These are phyloP conservation scores for Fistularia tabacaria DNA, from an alignment of 2,797 vertebrate species.

Conservation along the genomic window DNA sequence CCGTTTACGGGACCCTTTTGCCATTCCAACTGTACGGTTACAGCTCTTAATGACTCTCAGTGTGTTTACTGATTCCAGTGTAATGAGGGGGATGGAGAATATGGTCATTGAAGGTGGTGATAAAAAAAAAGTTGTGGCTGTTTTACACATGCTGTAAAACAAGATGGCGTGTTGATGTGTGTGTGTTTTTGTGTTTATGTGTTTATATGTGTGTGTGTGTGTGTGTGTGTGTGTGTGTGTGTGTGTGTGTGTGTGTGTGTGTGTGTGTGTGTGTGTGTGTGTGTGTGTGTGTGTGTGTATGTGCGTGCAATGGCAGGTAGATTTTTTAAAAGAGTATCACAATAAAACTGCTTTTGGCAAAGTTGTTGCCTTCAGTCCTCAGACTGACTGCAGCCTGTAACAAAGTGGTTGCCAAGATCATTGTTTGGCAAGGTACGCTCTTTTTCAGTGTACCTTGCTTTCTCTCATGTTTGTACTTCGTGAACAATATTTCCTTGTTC, in stretches of 20 bases:
- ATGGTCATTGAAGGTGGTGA: conserved; percentile 50
- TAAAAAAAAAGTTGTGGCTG: conserved; percentile 58
- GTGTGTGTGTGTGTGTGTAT: neutral
- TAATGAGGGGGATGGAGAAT: conserved; percentile 67
- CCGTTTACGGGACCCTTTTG: conserved; percentile 65
- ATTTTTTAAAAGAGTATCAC: no score
- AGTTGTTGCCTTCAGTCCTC: no score
- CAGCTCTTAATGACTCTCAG: conserved; percentile 74
- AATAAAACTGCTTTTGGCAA: no score
- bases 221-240: no score
- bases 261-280: no score
- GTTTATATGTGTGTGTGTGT: neutral
- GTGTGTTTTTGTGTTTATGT: no score
- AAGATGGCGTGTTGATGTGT: neutral
- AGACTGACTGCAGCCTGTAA: no score
- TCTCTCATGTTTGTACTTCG: no score
- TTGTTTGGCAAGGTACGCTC: no score
- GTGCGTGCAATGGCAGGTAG: neutral
- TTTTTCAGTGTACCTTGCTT: no score
- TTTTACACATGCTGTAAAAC: conserved; percentile 58
- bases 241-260: neutral
- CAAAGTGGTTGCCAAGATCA: no score
- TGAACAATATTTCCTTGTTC: no score
- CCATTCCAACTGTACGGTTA: conserved; percentile 69
- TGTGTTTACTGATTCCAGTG: conserved; percentile 72